phyloP scores from a whole-genome alignment of 2,113 vertebrate species.

The Ochotona curzoniae region DNA sequence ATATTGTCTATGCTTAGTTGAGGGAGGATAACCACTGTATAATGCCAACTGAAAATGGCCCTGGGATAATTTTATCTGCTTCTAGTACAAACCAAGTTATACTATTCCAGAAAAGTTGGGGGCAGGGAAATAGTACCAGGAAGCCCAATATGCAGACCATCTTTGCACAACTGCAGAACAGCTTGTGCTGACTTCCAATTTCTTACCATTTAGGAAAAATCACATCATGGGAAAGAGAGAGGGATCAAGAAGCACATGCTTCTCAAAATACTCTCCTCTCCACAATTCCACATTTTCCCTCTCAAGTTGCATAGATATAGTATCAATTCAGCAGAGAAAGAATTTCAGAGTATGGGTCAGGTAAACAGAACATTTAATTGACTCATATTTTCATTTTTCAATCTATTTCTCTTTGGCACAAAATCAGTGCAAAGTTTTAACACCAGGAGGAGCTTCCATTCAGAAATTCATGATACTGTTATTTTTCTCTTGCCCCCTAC shows the following conservation, averaged over 20 bases:
- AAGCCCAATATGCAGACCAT: not conserved
- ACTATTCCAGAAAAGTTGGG: not conserved
- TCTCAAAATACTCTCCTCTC: not conserved
- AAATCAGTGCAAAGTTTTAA: constrained; percentile 57
- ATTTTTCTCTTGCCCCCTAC: constrained; percentile 46
- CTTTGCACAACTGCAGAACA: not conserved
- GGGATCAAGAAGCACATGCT: not conserved
- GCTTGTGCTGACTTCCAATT: not conserved
- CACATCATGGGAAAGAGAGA: not conserved
- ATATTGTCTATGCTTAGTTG: not conserved
- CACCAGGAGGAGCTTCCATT: constrained; percentile 43
- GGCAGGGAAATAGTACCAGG: not conserved
- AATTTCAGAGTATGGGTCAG: constrained; percentile 42
- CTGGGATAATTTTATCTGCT: not conserved
- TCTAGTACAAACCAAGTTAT: not conserved
- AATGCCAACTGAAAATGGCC: not conserved
- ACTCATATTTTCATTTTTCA: constrained; percentile 69
- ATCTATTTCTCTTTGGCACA: constrained; percentile 62
- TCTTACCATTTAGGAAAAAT: not conserved
- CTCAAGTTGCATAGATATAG: not conserved
- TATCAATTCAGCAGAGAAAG: constrained; percentile 46
- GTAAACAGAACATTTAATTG: constrained; percentile 50
- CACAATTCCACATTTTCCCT: not conserved
- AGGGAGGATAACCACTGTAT: not conserved
- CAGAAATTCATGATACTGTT: constrained; percentile 56